A percentile compares a stretch with the other conserved stretches of the same genome.
These are phyloP conservation scores for Rallus crepitans DNA, from an alignment of 2,797 vertebrate species.

Conservation along the genomic window DNA sequence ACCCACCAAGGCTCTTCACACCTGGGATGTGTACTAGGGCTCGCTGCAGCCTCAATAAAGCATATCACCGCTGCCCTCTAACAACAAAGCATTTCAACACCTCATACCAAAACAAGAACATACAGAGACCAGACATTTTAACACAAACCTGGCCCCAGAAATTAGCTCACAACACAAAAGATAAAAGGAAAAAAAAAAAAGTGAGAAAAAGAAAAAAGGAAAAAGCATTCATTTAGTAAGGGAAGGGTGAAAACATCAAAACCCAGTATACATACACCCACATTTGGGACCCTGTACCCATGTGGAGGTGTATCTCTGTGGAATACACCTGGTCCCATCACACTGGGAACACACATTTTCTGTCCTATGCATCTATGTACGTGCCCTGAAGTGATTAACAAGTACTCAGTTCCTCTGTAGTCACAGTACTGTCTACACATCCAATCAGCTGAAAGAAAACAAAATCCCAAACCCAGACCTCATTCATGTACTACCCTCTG, in stretches of 20 bases:
- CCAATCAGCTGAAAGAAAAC: background rate
- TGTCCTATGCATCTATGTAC: background rate
- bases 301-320: background rate
- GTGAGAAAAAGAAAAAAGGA: background rate
- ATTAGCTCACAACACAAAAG: background rate
- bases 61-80: background rate
- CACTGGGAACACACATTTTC: background rate
- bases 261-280: background rate
- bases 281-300: rapidly evolving
- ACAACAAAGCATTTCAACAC: background rate
- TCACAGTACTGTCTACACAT: background rate
- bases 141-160: background rate
- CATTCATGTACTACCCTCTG: background rate
- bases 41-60: background rate
- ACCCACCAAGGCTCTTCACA: background rate
- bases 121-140: background rate
- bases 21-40: background rate
- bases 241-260: background rate
- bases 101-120: background rate
- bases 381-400: background rate
- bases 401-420: background rate
- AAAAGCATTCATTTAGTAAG: background rate
- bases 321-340: background rate
- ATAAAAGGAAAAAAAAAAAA: no score
- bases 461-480: background rate